A percentile compares a stretch with the other conserved stretches of the same genome.
These are phyloP conservation scores for Metopia argyrocephala DNA, from an alignment of 2,888 invertebrate genomes.

Conservation along the genomic window DNA sequence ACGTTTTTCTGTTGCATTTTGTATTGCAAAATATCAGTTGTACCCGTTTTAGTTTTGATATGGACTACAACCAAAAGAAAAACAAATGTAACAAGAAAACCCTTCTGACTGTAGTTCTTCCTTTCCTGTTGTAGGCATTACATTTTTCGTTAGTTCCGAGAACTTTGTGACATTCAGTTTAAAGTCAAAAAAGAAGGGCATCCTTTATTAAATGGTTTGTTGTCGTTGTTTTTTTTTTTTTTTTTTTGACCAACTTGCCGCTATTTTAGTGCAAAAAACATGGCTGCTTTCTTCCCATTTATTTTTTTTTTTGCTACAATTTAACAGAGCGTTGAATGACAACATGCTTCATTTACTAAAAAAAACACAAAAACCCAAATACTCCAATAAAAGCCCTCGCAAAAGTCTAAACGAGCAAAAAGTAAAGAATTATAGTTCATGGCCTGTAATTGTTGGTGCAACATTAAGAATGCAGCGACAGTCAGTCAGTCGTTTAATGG, in stretches of 20 bases:
- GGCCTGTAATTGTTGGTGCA: slow-evolving; percentile 17
- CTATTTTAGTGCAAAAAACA: slow-evolving; percentile 51
- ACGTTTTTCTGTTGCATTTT: slow-evolving; percentile 59
- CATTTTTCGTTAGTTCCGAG: slow-evolving; percentile 52
- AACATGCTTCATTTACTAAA: slow-evolving; percentile 38
- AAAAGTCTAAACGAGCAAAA: not conserved
- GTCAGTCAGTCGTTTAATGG: not conserved
- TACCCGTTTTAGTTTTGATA: too few species aligned
- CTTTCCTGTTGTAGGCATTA: slow-evolving; percentile 29
- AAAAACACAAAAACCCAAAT: not conserved
- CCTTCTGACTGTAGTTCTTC: not conserved
- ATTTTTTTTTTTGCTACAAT: slow-evolving; percentile 5
- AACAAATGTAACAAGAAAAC: too few species aligned
- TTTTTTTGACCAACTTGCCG: slow-evolving; percentile 31
- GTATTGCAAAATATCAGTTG: slow-evolving; percentile 53
- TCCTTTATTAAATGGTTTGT: slow-evolving; percentile 51
- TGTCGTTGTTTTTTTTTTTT: slow-evolving; percentile 16
- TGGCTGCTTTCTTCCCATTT: slow-evolving; percentile 9
- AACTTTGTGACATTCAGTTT: slow-evolving; percentile 39
- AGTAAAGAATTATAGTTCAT: slow-evolving; percentile 33
- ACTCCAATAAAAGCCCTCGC: not conserved
- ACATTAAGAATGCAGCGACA: not conserved
- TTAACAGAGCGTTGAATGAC: slow-evolving; percentile 42
- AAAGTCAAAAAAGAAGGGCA: slow-evolving; percentile 20
- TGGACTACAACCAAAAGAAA: too few species aligned